Base-by-base conservation (phyloP, 2,113 vertebrate species). In the Callionymus lyra region DNA sequence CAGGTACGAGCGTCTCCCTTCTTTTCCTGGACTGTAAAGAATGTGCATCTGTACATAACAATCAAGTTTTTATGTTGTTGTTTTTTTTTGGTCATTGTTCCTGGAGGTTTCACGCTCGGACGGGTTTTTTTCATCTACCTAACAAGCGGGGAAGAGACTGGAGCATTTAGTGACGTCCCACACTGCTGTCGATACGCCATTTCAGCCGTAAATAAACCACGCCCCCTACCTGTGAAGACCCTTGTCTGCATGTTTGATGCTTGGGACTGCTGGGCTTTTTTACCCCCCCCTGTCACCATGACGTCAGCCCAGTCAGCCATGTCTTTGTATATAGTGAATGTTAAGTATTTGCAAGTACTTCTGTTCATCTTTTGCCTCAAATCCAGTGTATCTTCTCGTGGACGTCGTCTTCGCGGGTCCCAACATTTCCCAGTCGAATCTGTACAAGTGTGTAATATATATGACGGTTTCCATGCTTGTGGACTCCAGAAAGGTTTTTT, bases 31-130 rank as follows among this genome's bases (percentile, higher is more conserved):
- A 77, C 79, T 93, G 88, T 91, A 86, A 89, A 91, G 86, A 91
- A 88, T 91, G 88, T 91, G 80, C 87, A 88, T 91, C 82, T 94
- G 88, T 94, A 94, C 76, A 93, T 93, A 94, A 85, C 76, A 84
- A 84, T 85, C 76, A 56, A 85, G n/a, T n/a, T n/a, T n/a, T n/a
- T 6, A 45, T 72, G 53, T 54, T 81, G 90, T 74, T 82, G 83
- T 16, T 77, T 85, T 43, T 10, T 62, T 80, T 59, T 78, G 63
- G 68, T 87, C 86, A 76, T 85, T 89, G 82, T 92, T 81, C 2
- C 34, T 19, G 32, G 18, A 12, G 2, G 9, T n/a, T 80, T 9
- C 1, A 21, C 6, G 79, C 85, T 85, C 16, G 82, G 79, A 27
- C 13, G 31, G 44, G 18, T 27, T 27, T 61, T 68, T 61, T 68